These are phyloP conservation scores for Corythucha ciliata DNA, from an alignment of 2,888 invertebrate species.

Conservation along the genomic window DNA sequence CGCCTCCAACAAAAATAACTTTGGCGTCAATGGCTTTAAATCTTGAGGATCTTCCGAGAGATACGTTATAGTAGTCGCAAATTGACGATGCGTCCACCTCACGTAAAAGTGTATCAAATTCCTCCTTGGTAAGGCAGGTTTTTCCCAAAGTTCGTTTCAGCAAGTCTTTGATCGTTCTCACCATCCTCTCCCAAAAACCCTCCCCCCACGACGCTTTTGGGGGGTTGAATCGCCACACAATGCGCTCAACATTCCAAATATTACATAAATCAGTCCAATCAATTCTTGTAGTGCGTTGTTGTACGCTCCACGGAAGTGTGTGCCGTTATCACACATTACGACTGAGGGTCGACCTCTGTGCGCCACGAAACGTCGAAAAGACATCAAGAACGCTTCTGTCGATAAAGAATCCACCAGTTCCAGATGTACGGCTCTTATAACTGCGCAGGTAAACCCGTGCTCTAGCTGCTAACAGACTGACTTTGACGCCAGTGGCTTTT, in stretches of 20 bases:
- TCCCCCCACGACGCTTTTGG: too few species aligned
- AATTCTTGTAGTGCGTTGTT: constrained; percentile 45
- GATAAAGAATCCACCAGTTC: constrained; percentile 38
- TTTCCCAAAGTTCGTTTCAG: constrained; percentile 19
- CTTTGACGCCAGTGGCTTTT: constrained; percentile 20
- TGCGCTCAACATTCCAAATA: constrained; percentile 26
- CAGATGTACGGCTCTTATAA: constrained; percentile 40
- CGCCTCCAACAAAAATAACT: constrained; percentile 33
- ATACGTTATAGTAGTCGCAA: constrained; percentile 15
- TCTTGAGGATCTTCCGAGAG: constrained; percentile 25
- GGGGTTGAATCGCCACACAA: constrained; percentile 37
- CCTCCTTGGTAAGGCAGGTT: constrained; percentile 18
- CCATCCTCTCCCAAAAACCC: constrained; percentile 40
- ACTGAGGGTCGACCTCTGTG: constrained; percentile 38
- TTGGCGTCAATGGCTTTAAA: constrained; percentile 33
- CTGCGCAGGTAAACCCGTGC: constrained; percentile 40
- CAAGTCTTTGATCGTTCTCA: constrained; percentile 21
- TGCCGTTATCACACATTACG: constrained; percentile 40
- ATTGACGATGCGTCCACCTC: constrained; percentile 23
- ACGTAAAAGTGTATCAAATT: constrained; percentile 25
- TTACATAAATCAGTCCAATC: constrained; percentile 42
- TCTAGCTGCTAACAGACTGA: constrained; percentile 35
- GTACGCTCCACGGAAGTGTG: constrained; percentile 40
- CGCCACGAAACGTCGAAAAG: constrained; percentile 37
- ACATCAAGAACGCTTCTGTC: constrained; percentile 37